phyloP scores from a whole-genome alignment of 1,140 invertebrate genomes.

The Drosophila sucinea region DNA sequence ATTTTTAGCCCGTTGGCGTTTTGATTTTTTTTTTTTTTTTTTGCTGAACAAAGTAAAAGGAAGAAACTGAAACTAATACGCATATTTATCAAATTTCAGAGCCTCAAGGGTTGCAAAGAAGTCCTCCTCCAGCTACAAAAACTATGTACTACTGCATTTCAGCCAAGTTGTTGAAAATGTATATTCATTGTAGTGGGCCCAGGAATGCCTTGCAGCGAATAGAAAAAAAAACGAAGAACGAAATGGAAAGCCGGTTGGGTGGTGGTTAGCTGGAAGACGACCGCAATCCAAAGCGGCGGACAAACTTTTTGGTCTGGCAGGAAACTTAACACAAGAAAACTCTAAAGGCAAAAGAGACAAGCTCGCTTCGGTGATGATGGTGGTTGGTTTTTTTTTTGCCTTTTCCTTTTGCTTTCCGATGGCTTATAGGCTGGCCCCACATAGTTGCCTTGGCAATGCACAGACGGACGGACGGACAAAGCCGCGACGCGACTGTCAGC shows the following conservation, averaged over 20 bases:
- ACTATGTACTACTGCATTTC: constrained; percentile 21
- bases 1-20: constrained; percentile 34
- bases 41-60: constrained; percentile 17
- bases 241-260: background rate
- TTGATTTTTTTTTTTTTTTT: constrained; percentile 52
- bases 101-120: constrained; percentile 59
- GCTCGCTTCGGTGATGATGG: constrained; percentile 31
- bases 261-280: constrained; percentile 21
- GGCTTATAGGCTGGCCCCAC: constrained; percentile 1
- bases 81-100: constrained; percentile 79
- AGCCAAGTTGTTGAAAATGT: constrained; percentile 32
- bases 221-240: background rate
- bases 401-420: background rate
- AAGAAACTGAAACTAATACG: constrained; percentile 72
- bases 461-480: constrained; percentile 44
- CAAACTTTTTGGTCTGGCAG: constrained; percentile 64
- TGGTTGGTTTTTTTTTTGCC: background rate
- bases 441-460: constrained; percentile 52
- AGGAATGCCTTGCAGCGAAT: constrained; percentile 64
- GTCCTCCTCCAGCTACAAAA: constrained; percentile 14
- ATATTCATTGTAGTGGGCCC: constrained; percentile 59
- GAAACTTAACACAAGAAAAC: constrained; percentile 44
- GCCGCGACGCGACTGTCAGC: constrained; percentile 37
- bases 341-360: constrained; percentile 37
- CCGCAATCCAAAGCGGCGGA: constrained; percentile 69